Base-by-base conservation (phyloP, 2,113 vertebrate genomes). In the Nyctereutes procyonoides region DNA sequence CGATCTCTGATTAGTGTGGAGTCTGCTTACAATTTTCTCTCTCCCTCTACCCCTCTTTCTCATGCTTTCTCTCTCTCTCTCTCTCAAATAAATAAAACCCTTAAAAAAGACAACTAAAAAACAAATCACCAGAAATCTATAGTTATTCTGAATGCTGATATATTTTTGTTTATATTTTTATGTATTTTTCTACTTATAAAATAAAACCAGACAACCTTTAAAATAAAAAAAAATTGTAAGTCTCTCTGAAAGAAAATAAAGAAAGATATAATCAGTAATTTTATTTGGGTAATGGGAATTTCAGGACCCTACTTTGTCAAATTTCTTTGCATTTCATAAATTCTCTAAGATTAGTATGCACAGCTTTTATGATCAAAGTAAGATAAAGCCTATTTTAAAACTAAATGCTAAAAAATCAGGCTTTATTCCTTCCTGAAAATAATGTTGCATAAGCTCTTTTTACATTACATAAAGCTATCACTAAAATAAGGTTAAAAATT, bases 381-480 rank as follows among this genome's bases (percentile, higher is more conserved):
- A 88, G 88, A 51, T 94, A 58, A 30, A 67, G 2, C 67, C 28
- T 24, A 17, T n/a, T 73, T 82, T 88, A 80, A 93, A 97, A 65
- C 28, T 65, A 65, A 67, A 73, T 90, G 5, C 32, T 83, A 17
- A 55, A 87, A 74, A 80, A 63, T n/a, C 16, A 32, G 3, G 28
- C 3, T 92, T 24, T 83, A 93, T 81, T 82, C 10, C n/a, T 38
- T 3, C 8, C 2, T 55, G 35, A 63, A 96, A 80, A 51, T 88
- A 93, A 65, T 83, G 28, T 56, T 63, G 19, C 12, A 24, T 71
- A 73, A 32, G 10, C 0, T 76, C 11, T 88, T 92, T 5, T 79
- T 93, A 58, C 26, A n/a, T 77, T 65, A 62, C 28, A 73, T 83
- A 76, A 83, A 90, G 73, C 17, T 95, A 9, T 65, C 30, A 35